These are phyloP conservation scores for Smithornis capensis DNA, from an alignment of 2,113 vertebrate genomes.

Conservation along the genomic window DNA sequence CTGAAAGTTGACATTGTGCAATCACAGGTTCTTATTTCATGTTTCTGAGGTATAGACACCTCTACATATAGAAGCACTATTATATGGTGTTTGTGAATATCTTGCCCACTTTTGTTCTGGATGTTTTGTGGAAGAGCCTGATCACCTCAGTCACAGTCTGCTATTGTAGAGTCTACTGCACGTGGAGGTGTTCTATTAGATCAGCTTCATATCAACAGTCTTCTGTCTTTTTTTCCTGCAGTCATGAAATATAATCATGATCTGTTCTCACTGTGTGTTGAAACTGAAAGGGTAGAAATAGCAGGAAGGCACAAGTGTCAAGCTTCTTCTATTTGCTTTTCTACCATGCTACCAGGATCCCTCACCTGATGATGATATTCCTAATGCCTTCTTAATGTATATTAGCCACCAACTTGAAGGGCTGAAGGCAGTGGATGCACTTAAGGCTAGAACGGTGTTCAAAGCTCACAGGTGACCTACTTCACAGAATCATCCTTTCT, in stretches of 20 bases:
- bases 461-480: background rate
- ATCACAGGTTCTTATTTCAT: background rate
- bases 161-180: background rate
- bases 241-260: rapidly evolving
- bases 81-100: background rate
- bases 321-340: background rate
- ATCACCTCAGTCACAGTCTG: background rate
- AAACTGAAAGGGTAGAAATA: background rate
- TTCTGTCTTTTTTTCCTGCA: background rate
- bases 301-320: background rate
- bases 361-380: background rate
- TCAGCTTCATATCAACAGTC: background rate
- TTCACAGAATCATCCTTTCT: background rate
- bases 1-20: background rate
- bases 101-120: background rate
- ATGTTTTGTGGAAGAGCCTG: background rate
- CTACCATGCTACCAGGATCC: background rate
- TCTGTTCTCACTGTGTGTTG: background rate
- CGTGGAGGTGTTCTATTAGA: background rate
- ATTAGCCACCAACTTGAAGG: background rate
- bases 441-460: background rate
- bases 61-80: background rate
- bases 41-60: background rate
- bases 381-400: too few species aligned
- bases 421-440: background rate